These are phyloP conservation scores for Geopemphigus sp. DNA, from an alignment of 1,140 invertebrate species.

Conservation along the genomic window DNA sequence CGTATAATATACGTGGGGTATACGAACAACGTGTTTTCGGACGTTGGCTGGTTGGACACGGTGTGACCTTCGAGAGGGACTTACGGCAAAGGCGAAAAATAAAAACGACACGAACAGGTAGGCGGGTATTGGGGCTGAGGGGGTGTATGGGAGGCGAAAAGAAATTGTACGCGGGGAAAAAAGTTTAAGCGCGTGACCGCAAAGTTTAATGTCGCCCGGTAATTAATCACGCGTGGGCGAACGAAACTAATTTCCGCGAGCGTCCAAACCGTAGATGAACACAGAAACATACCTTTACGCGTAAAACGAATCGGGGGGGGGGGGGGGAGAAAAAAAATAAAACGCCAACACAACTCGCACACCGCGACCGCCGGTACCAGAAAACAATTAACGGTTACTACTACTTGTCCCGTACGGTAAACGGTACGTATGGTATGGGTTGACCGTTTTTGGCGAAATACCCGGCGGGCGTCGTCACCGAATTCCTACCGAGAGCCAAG, in stretches of 20 bases:
- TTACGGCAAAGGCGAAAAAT: neutral
- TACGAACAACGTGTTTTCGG: neutral
- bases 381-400: slow-evolving; percentile 25
- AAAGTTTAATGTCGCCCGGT: slow-evolving; percentile 29
- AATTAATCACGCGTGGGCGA: slow-evolving; percentile 30
- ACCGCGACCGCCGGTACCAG: neutral
- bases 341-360: neutral
- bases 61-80: neutral
- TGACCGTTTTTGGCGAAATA: neutral
- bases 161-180: slow-evolving; percentile 3
- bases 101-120: neutral
- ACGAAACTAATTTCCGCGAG: slow-evolving; percentile 28
- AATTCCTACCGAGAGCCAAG: neutral
- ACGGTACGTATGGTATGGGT: too few relatives aligned
- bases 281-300: neutral
- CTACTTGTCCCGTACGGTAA: neutral
- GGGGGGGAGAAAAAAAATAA: neutral
- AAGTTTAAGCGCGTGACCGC: slow-evolving; percentile 37
- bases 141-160: neutral
- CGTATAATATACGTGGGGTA: too few relatives aligned
- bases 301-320: neutral
- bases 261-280: neutral
- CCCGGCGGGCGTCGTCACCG: neutral
- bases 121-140: too few relatives aligned
- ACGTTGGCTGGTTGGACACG: neutral